A percentile compares a stretch with the other conserved stretches of the same genome.
Evolutionary conservation across 1,140 invertebrate species (phyloP).

Genomic region (Apis cerana): DNA sequence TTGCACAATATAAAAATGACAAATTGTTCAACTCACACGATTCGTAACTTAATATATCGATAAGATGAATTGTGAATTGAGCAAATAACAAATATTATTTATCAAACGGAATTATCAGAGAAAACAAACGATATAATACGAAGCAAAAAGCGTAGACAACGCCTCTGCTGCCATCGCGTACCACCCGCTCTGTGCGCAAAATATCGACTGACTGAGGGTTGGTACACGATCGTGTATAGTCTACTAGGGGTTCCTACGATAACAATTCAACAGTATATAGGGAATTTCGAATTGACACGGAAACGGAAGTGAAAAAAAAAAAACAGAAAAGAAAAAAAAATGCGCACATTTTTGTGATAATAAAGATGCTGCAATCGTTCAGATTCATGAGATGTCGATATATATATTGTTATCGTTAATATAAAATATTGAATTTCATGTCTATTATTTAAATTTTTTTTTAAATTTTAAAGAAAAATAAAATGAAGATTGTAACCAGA

Average conservation of each 20-base stretch:
- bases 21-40: background rate
- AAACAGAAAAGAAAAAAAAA: no score
- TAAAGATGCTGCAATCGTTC: background rate
- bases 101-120: background rate
- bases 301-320: background rate
- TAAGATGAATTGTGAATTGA: background rate
- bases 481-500: background rate
- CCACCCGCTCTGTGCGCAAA: conserved; percentile 46
- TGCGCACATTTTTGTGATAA: background rate
- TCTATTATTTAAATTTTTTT: background rate
- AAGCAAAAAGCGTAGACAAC: conserved; percentile 29
- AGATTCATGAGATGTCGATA: background rate
- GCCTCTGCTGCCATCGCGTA: conserved; percentile 30
- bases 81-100: background rate
- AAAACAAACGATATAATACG: background rate
- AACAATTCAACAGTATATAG: conserved; percentile 47
- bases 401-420: background rate
- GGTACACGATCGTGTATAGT: conserved; percentile 52
- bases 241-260: conserved; percentile 53
- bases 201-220: conserved; percentile 76
- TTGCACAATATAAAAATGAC: background rate
- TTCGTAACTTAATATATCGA: background rate
- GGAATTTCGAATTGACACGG: conserved; percentile 52
- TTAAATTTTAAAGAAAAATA: background rate
- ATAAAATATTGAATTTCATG: background rate